A percentile compares a stretch with the other conserved stretches of the same genome.
phyloP scores from a whole-genome alignment of 2,888 invertebrate species.

The Metopia argyrocephala region DNA sequence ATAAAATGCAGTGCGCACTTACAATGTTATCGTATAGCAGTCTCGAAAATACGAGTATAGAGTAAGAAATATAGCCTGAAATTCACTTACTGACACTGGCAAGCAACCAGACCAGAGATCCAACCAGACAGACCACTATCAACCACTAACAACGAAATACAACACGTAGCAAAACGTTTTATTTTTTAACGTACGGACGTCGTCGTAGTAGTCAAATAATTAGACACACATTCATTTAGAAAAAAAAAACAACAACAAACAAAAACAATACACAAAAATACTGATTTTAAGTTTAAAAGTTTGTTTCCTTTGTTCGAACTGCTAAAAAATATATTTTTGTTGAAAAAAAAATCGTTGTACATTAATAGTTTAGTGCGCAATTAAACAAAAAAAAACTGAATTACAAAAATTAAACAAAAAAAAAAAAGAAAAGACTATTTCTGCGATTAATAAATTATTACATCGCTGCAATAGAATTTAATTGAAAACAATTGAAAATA shows the following conservation, averaged over 20 bases:
- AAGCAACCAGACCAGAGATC: constrained; percentile 37
- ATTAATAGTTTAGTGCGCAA: constrained; percentile 53
- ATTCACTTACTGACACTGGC: constrained; percentile 48
- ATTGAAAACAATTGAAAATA: constrained; percentile 49
- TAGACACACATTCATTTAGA: constrained; percentile 11
- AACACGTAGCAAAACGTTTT: constrained; percentile 59
- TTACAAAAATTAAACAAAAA: constrained; percentile 21
- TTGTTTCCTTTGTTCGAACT: constrained; percentile 57
- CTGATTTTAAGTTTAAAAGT: constrained; percentile 44
- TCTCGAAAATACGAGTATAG: not conserved
- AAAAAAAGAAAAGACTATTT: constrained; percentile 23
- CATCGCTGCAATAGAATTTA: constrained; percentile 35
- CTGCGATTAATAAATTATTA: constrained; percentile 29
- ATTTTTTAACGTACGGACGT: constrained; percentile 62
- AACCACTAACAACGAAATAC: constrained; percentile 61
- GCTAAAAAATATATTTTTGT: constrained; percentile 35
- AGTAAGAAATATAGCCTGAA: not conserved
- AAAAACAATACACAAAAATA: not conserved
- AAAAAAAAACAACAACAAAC: not conserved
- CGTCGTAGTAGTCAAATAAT: constrained; percentile 41
- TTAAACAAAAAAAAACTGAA: constrained; percentile 50
- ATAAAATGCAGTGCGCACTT: constrained; percentile 61
- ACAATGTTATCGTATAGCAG: constrained; percentile 39
- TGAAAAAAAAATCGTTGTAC: constrained; percentile 30
- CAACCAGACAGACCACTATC: constrained; percentile 52